Percentiles rank a stretch among this genome's conserved stretches.
Conservation (phyloP, 1,140 invertebrate species). For the Mya arenaria region DNA sequence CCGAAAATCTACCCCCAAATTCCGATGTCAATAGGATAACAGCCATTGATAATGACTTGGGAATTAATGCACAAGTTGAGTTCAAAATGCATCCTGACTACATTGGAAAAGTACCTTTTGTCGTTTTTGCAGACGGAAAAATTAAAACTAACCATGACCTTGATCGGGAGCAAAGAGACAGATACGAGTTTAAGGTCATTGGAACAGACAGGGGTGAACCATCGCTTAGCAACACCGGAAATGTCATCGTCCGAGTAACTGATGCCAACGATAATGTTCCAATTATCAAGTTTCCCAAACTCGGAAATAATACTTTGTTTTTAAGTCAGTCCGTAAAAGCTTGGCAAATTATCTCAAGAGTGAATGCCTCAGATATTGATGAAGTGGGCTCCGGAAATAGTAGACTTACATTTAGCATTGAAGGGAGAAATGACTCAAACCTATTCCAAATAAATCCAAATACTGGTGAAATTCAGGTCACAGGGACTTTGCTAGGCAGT, state of each 20-base stretch:
- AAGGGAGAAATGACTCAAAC: slow-evolving; percentile 33
- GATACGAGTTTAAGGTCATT: slow-evolving; percentile 89
- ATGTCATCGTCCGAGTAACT: slow-evolving; percentile 89
- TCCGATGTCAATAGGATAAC: slow-evolving; percentile 37
- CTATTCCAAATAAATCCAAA: slow-evolving; percentile 50
- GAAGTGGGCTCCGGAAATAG: slow-evolving; percentile 43
- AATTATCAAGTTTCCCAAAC: slow-evolving; percentile 32
- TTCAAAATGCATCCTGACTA: slow-evolving; percentile 39
- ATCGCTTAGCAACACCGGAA: slow-evolving; percentile 84
- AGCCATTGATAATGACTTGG: slow-evolving; percentile 42
- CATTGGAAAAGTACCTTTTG: slow-evolving; percentile 31
- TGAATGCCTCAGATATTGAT: slow-evolving; percentile 33
- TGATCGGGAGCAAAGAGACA: slow-evolving; percentile 89
- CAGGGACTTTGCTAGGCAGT: background rate
- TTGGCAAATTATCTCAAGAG: slow-evolving; percentile 29
- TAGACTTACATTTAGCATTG: slow-evolving; percentile 13
- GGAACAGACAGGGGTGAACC: slow-evolving; percentile 58
- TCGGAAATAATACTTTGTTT: slow-evolving; percentile 25
- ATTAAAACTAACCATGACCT: slow-evolving; percentile 79
- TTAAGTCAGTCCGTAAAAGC: background rate
- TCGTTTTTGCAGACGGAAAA: slow-evolving; percentile 49
- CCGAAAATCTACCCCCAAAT: slow-evolving; percentile 58
- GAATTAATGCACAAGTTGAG: slow-evolving; percentile 44
- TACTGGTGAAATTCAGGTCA: slow-evolving; percentile 51
- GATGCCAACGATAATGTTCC: slow-evolving; percentile 57